Evolutionary conservation across 2,888 invertebrate genomes (phyloP).

Genomic region (Cantharis lateralis): DNA sequence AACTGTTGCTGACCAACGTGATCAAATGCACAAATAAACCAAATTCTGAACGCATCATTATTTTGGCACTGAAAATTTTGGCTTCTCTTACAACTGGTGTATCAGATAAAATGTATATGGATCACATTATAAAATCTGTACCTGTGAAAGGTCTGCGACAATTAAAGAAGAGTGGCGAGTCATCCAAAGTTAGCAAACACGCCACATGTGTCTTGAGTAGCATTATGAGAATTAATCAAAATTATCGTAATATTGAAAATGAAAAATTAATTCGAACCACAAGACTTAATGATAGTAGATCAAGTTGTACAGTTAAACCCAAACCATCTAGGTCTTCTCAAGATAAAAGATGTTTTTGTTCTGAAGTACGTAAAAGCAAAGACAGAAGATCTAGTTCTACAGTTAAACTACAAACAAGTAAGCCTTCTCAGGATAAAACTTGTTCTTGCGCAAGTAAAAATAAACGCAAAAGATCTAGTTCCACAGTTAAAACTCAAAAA

Average conservation of each 20-base stretch:
- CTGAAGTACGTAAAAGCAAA: neutral
- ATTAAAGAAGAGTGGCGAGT: slow-evolving; percentile 1
- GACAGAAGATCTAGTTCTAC: neutral
- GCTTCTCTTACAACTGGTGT: neutral
- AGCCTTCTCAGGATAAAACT: no score
- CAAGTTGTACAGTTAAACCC: neutral
- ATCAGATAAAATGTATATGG: neutral
- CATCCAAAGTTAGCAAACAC: slow-evolving; percentile 3
- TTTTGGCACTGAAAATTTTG: slow-evolving; percentile 12
- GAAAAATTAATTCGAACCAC: neutral
- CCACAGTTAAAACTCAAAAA: neutral
- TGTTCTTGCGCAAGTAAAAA: no score
- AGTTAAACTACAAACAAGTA: neutral
- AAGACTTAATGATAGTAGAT: neutral
- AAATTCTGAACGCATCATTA: slow-evolving; percentile 7
- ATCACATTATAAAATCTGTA: neutral
- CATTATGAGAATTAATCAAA: neutral
- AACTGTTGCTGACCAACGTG: neutral
- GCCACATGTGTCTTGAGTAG: neutral
- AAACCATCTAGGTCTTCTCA: neutral
- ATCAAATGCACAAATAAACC: neutral
- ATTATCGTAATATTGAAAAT: neutral
- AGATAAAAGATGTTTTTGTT: neutral
- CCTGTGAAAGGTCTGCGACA: neutral
- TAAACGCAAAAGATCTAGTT: neutral